Percentiles rank a stretch among this genome's conserved stretches.
Conservation (phyloP, 2,113 vertebrate genomes). For the Chionodraco myersi region DNA sequence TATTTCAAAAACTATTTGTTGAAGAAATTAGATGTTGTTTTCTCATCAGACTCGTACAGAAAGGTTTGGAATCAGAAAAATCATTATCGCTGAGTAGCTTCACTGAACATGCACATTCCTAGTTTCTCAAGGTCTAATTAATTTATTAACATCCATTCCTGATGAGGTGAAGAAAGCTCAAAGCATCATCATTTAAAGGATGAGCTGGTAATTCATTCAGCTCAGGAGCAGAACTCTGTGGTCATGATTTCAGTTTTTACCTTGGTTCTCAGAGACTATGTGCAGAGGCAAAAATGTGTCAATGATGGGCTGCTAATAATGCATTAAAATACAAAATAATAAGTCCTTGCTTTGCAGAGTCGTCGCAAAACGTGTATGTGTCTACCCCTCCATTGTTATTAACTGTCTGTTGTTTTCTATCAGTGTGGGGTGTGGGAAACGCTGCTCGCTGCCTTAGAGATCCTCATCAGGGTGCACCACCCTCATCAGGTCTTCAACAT, state of each 20-base stretch:
- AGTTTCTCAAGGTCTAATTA: constrained; percentile 2
- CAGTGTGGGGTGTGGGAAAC: constrained; percentile 95
- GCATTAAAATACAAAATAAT: background rate
- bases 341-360: background rate
- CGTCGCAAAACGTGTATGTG: background rate
- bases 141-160: constrained; percentile 31
- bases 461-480: constrained; percentile 93
- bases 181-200: constrained; percentile 27
- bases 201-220: constrained; percentile 23
- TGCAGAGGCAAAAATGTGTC: background rate
- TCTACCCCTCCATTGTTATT: background rate
- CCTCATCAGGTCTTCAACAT: constrained; percentile 95
- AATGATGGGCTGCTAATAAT: background rate
- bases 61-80: background rate
- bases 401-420: constrained; percentile 24
- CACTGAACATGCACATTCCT: background rate
- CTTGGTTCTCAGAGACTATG: too few relatives aligned
- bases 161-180: constrained; percentile 8
- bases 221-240: background rate
- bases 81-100: background rate
- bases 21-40: background rate
- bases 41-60: background rate
- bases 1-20: too few relatives aligned
- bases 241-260: background rate
- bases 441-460: constrained; percentile 90